These are phyloP conservation scores for Platyrinchus mystaceus DNA, from an alignment of 2,797 vertebrate genomes.

Conservation along the genomic window DNA sequence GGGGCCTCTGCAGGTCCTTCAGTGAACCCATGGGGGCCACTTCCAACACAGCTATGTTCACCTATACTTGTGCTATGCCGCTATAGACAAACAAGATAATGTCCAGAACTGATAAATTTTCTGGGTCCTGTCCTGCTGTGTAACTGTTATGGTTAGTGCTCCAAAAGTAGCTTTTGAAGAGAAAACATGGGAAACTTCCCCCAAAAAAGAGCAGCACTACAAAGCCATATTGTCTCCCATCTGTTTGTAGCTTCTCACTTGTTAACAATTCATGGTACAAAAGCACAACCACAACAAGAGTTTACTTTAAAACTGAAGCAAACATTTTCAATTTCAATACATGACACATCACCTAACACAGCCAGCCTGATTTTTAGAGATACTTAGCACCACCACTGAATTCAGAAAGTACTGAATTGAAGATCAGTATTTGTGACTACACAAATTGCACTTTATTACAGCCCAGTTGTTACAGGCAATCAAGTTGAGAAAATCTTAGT, in stretches of 20 bases:
- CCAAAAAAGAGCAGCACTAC: not conserved
- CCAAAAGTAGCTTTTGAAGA: not conserved
- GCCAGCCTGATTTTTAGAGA: not conserved
- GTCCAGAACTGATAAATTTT: not conserved
- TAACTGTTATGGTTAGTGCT: not conserved
- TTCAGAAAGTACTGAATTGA: not conserved
- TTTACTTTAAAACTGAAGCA: not conserved
- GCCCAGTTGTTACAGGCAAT: not conserved
- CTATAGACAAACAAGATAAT: not conserved
- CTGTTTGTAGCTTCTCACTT: not conserved
- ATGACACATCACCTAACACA: fast-evolving
- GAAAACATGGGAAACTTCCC: not conserved
- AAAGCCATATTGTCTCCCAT: not conserved
- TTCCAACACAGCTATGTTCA: not conserved
- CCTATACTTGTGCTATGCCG: fast-evolving
- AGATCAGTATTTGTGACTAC: not conserved
- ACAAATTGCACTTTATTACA: not conserved
- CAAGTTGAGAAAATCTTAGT: not conserved
- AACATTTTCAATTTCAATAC: not conserved
- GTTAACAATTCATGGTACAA: not conserved
- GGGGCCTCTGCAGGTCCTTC: fast-evolving
- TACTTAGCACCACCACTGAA: not conserved
- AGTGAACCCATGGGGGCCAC: fast-evolving
- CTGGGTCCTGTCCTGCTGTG: not conserved
- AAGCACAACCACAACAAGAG: not conserved